Evolutionary conservation across 2,797 vertebrate genomes (phyloP), one percentile per base, ranked within the genome.

Genomic region (Poliocrania exsul): DNA sequence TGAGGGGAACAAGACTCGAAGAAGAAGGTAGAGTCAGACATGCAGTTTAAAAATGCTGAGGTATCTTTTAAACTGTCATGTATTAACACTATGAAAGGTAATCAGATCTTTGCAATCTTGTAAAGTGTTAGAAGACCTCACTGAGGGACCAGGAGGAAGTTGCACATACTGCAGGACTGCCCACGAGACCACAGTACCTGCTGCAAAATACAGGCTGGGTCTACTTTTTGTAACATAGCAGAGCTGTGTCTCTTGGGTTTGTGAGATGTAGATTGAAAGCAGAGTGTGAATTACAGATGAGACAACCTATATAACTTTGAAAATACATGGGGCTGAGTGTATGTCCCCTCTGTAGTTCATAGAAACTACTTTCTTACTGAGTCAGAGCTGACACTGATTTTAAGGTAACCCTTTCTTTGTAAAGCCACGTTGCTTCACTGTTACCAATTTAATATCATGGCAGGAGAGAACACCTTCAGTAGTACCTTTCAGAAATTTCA

Each of bases 361-460:
- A n/a, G 38, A 62, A 93, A 82, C 23, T 78, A 13, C 15, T 69
- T 79, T 75, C 35, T 54, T 47, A 44, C 33, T 47, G 46, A 65
- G 21, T 84, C 74, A 62, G 44, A 89, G 60, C 37, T 72, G 50
- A 83, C 24, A 15, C 26, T 35, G 49, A 73, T 85, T 82, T 95
- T 75, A 58, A 84, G 35, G 8, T 58, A 28, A 26, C 14, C 13
- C 40, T 81, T 77, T 69, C 21, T 62, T 90, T 82, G 31, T 46
- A 70, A 91, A 85, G 60, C 60, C n/a, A 51, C 53, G 5, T 35
- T 50, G 40, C 53, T 85, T 91, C 49, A 29, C 37, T 74, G 46
- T 73, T 86, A 78, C 2, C 18, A 64, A 14, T 88, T 75, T 79
- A 81, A 58, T 28, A 62, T 51, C 35, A 38, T 26, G 5, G 71